A percentile compares a stretch with the other conserved stretches of the same genome.
Evolutionary conservation across 2,797 vertebrate species (phyloP).

Genomic region (Enteromius fasciolatus): DNA sequence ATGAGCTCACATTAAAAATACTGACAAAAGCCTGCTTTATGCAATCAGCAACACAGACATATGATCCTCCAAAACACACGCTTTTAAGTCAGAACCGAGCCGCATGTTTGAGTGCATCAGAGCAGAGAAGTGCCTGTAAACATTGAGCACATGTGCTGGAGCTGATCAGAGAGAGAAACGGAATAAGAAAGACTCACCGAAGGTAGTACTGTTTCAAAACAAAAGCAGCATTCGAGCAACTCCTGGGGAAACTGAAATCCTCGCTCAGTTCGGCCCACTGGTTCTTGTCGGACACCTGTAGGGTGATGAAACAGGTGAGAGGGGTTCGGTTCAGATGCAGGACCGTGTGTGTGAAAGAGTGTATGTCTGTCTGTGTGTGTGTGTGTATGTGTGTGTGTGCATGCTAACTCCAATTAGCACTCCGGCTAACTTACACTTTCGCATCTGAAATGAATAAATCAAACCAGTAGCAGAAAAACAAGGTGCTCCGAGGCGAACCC

Average conservation of each 20-base stretch:
- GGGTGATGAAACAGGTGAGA: slow-evolving; percentile 64
- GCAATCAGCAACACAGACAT: not conserved
- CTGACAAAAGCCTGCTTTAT: not conserved
- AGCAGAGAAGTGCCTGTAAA: slow-evolving; percentile 73
- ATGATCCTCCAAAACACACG: not conserved
- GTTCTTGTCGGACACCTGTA: slow-evolving; percentile 98
- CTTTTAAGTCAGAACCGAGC: slow-evolving; percentile 16
- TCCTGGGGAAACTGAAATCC: slow-evolving; percentile 97
- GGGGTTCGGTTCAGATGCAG: slow-evolving; percentile 25
- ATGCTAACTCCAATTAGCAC: slow-evolving; percentile 60
- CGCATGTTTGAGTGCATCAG: slow-evolving; percentile 41
- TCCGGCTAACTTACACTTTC: slow-evolving; percentile 48
- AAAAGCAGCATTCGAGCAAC: slow-evolving; percentile 98
- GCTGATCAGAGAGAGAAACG: slow-evolving; percentile 46
- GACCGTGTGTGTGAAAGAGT: slow-evolving; percentile 6
- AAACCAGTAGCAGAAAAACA: not conserved
- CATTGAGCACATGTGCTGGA: slow-evolving; percentile 79
- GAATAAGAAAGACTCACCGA: slow-evolving; percentile 85
- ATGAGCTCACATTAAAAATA: not conserved
- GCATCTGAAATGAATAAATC: not conserved
- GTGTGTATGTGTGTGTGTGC: slow-evolving; percentile 33
- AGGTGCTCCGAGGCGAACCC: not conserved
- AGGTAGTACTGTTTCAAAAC: slow-evolving; percentile 99
- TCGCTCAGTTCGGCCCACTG: slow-evolving; percentile 97
- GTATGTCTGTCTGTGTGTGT: not conserved